Conservation (phyloP, 2,888 invertebrate genomes). For the Meta bourneti region DNA sequence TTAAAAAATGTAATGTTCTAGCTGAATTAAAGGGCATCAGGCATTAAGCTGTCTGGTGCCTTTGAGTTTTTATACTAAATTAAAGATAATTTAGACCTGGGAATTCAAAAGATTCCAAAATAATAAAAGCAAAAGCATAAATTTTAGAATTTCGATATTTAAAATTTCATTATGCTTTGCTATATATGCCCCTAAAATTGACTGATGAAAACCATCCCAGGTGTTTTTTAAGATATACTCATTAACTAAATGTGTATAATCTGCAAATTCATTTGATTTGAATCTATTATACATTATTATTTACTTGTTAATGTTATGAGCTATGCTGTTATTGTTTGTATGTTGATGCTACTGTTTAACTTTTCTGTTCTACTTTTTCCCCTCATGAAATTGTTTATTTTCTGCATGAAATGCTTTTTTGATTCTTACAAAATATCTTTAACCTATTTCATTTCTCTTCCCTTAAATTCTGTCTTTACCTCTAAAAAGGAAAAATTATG, state of each 20-base stretch:
- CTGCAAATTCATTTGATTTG: not conserved
- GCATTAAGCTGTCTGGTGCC: no score
- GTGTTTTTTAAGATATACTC: no score
- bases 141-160: no score
- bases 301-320: not conserved
- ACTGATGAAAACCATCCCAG: no score
- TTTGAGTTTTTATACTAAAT: no score
- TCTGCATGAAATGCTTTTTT: not conserved
- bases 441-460: not conserved
- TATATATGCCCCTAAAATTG: no score
- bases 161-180: no score
- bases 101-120: no score
- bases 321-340: conserved; percentile 10
- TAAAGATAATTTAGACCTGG: no score
- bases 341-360: not conserved
- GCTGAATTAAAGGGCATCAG: no score
- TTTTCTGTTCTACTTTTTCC: not conserved
- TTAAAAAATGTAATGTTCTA: no score
- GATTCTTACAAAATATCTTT: not conserved
- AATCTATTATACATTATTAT: not conserved
- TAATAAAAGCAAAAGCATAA: no score
- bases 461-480: not conserved
- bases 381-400: not conserved
- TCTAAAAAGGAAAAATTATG: not conserved
- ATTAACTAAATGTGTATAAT: not conserved